phyloP scores from a whole-genome alignment of 2,113 vertebrate species.

The Proteles cristata region DNA sequence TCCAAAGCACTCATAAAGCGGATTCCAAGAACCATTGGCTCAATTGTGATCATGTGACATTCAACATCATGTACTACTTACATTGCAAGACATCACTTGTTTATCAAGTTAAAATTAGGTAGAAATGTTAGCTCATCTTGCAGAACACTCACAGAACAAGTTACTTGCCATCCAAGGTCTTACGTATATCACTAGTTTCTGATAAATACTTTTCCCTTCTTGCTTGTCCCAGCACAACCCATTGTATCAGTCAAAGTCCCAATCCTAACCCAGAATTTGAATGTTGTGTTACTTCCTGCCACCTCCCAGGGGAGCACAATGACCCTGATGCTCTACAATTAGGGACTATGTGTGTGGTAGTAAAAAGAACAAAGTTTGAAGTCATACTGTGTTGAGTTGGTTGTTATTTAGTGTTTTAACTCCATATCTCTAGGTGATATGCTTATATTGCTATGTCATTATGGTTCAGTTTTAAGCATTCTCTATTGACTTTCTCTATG shows the following conservation, averaged over 20 bases:
- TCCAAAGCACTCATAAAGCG: too few relatives aligned
- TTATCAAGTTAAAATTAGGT: too few relatives aligned
- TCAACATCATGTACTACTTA: too few relatives aligned
- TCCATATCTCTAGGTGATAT: background rate
- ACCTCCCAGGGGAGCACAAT: too few relatives aligned
- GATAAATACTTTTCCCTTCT: background rate
- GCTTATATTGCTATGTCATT: background rate
- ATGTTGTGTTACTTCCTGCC: background rate
- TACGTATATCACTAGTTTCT: background rate
- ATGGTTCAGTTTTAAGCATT: background rate
- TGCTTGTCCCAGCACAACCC: fast-evolving
- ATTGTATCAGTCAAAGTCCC: fast-evolving
- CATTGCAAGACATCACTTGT: too few relatives aligned
- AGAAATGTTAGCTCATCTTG: too few relatives aligned
- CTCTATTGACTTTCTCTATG: background rate
- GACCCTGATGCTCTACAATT: background rate
- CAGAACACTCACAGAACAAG: too few relatives aligned
- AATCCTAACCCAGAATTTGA: background rate
- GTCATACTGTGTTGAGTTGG: background rate
- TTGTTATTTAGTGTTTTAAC: background rate
- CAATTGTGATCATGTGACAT: too few relatives aligned
- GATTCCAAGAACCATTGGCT: too few relatives aligned
- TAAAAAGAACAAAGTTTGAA: background rate
- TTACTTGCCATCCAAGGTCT: too few relatives aligned
- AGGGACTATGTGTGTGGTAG: background rate